Conservation (phyloP, 2,797 vertebrate species). For the Ciconia nigra region DNA sequence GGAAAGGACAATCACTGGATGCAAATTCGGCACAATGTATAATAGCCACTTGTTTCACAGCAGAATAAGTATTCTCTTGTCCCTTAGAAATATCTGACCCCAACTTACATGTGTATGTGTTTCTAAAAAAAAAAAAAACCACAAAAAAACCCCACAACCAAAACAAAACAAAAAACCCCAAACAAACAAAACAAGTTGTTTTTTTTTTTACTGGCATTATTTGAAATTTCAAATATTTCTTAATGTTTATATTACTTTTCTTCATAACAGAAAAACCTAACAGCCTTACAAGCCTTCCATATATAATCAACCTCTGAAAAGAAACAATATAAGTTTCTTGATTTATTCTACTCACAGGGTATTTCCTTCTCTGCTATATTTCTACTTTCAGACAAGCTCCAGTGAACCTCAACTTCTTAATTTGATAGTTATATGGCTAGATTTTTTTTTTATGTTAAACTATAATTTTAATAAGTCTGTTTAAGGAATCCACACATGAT, state of each 20-base stretch:
- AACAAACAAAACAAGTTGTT: rapidly evolving
- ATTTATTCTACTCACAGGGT: background rate
- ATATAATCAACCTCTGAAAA: background rate
- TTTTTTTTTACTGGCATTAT: rapidly evolving
- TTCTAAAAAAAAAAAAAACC: background rate
- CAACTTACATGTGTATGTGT: background rate
- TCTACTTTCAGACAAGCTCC: background rate
- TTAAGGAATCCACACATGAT: background rate
- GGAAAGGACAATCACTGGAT: background rate
- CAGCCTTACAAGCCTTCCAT: background rate
- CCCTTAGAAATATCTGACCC: background rate
- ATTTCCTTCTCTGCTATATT: background rate
- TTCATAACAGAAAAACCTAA: background rate
- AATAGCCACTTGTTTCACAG: background rate
- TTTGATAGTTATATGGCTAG: background rate
- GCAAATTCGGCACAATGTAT: background rate
- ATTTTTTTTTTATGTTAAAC: background rate
- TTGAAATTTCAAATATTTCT: background rate
- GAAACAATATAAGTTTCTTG: background rate
- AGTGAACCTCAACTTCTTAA: background rate
- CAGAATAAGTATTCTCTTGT: background rate
- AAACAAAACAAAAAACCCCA: background rate
- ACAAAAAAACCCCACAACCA: background rate
- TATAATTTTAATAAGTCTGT: background rate
- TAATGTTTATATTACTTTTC: background rate